phyloP scores from a whole-genome alignment of 2,797 vertebrate genomes.

The Triplophysa bombifrons region DNA sequence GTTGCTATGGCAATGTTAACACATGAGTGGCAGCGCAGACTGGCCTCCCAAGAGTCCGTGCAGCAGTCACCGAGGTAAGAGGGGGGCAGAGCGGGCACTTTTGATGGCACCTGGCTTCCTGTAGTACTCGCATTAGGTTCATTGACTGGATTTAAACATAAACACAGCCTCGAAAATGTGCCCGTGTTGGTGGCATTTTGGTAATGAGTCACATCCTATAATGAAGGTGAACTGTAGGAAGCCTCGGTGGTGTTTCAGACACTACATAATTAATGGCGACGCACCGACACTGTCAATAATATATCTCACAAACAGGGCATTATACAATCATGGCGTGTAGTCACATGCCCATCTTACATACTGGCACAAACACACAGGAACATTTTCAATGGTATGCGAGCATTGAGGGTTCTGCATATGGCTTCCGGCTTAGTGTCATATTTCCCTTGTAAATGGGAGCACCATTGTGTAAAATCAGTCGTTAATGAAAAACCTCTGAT shows the following conservation, averaged over 20 bases:
- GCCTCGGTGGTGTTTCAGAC: conserved; percentile 51
- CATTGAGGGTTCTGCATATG: conserved; percentile 60
- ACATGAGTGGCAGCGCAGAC: conserved; percentile 81
- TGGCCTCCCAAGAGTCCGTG: conserved; percentile 76
- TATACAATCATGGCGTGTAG: conserved; percentile 51
- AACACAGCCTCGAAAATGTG: conserved; percentile 34
- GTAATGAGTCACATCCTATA: conserved; percentile 64
- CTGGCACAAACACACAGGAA: conserved; percentile 56
- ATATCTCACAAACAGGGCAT: conserved; percentile 37
- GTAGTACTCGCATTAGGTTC: conserved; percentile 57
- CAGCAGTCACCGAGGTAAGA: conserved; percentile 73
- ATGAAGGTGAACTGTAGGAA: conserved; percentile 67
- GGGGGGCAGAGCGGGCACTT: conserved; percentile 60
- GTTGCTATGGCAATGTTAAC: conserved; percentile 84
- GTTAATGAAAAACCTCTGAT: conserved; percentile 25
- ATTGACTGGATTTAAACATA: conserved; percentile 44
- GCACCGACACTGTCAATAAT: conserved; percentile 56
- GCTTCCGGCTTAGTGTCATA: conserved; percentile 67
- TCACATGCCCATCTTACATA: conserved; percentile 48
- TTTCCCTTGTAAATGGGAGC: conserved; percentile 71
- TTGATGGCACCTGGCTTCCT: conserved; percentile 74
- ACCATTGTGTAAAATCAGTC: conserved; percentile 67
- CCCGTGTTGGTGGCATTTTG: conserved; percentile 57
- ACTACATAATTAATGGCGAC: conserved; percentile 51
- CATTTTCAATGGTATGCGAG: conserved; percentile 63